These are phyloP conservation scores for Drosophila novamexicana DNA, from an alignment of 1,140 invertebrate genomes.

Conservation along the genomic window DNA sequence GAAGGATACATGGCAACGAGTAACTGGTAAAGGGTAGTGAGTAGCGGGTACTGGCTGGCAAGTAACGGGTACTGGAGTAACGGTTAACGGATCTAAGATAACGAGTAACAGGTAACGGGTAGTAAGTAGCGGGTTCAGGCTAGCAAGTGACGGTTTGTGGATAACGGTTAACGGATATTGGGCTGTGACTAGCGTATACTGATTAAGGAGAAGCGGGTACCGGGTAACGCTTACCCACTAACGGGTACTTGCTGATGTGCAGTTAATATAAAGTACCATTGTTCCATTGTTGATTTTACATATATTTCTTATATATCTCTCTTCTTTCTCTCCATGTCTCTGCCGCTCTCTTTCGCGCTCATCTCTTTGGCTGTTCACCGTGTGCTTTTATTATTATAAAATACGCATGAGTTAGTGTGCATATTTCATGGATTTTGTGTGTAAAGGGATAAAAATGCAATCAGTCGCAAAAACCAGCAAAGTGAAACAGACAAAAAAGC, in stretches of 20 bases:
- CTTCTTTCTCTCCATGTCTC: neutral
- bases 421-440: constrained; percentile 82
- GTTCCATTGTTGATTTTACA: constrained; percentile 32
- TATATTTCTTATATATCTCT: neutral
- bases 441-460: constrained; percentile 82
- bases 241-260: neutral
- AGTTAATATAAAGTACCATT: constrained; percentile 2
- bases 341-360: neutral
- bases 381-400: constrained; percentile 80
- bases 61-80: too few relatives aligned
- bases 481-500: constrained; percentile 70
- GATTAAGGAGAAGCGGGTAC: too few relatives aligned
- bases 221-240: too few relatives aligned
- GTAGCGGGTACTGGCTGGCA: too few relatives aligned
- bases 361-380: neutral
- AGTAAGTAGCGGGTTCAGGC: too few relatives aligned
- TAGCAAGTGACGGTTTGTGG: too few relatives aligned
- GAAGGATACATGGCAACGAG: too few relatives aligned
- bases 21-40: too few relatives aligned
- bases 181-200: too few relatives aligned
- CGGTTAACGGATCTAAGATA: too few relatives aligned
- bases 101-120: too few relatives aligned
- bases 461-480: constrained; percentile 81
- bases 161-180: too few relatives aligned
- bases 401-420: constrained; percentile 82